Evolutionary conservation across 2,797 vertebrate species (phyloP).

Genomic region (Glossophaga mutica): DNA sequence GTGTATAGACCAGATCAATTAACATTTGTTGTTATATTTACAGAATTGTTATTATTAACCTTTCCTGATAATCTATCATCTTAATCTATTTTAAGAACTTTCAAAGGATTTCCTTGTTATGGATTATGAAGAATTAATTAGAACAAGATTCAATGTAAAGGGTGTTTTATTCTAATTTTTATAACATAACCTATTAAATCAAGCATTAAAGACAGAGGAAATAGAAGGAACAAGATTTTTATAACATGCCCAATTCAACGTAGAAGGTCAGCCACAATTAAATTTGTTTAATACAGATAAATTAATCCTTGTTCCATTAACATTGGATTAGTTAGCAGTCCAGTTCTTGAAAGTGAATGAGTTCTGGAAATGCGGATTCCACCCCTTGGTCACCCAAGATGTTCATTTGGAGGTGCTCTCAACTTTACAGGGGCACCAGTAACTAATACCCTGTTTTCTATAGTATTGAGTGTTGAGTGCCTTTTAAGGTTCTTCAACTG

Average conservation of each 20-base stretch:
- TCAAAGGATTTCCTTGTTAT: background rate
- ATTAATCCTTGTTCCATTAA: background rate
- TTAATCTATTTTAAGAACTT: background rate
- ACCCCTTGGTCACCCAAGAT: background rate
- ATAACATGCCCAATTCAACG: background rate
- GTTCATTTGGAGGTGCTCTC: background rate
- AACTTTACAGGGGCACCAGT: background rate
- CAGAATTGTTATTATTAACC: background rate
- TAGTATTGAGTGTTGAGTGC: background rate
- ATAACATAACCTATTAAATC: background rate
- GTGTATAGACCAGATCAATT: background rate
- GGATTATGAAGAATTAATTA: background rate
- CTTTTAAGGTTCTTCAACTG: background rate
- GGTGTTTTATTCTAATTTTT: background rate
- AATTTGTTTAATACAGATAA: background rate
- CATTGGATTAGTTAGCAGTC: background rate
- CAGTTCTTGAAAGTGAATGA: background rate
- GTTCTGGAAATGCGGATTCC: background rate
- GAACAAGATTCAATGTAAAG: background rate
- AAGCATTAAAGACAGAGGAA: background rate
- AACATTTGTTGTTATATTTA: background rate
- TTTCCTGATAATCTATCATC: background rate
- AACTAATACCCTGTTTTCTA: background rate
- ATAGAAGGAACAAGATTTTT: background rate
- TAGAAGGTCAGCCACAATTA: background rate